Base-by-base conservation (phyloP, 2,888 invertebrate species). In the Ypsolopha sequella region DNA sequence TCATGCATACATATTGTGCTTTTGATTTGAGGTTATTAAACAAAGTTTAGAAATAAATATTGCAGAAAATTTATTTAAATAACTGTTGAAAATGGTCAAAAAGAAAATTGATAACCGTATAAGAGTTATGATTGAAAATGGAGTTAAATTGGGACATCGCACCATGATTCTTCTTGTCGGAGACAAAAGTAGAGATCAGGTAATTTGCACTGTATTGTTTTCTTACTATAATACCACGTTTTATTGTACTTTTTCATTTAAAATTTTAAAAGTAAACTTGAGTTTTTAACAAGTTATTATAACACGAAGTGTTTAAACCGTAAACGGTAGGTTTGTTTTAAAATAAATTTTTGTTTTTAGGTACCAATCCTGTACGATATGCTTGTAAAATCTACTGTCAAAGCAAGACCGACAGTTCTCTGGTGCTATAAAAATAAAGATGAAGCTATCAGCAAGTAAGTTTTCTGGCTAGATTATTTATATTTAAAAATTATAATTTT, bases 401-500 rank as follows among this genome's bases (percentile, higher is more conserved):
- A 96, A 79, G 92, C 97, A 0, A 89, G 98, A 41, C 99, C 99
- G 0, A 93, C 93, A 44, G 97, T 99, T 1, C 81, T 99, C 8
- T 99, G 99, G 99, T 99, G 99, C 74, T 99, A 99, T 77, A 99
- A 99, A 89, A 98, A 91, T 61, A 90, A 90, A 59, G 95, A 97
- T 70, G 91, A 96, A 62, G 95, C 95, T 34, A 95, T 96, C 59
- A 94, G 93, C 80, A 94, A 93, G 93, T 92, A 76, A 74, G 78
- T 72, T 36, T 33, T 1, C 13, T 1, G 24, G 4, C 24, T 24
- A 3, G 24, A 2, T 24, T 24, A 24, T 24, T 24, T 24, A 3
- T 24, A 24, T 24, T 3, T 24, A 24, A 24, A 24, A 24, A 24
- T 24, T 24, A 24, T 24, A 4, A 24, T 24, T n/a, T n/a, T n/a